phyloP scores from a whole-genome alignment of 2,797 vertebrate species.

The Myiotriccus ornatus region DNA sequence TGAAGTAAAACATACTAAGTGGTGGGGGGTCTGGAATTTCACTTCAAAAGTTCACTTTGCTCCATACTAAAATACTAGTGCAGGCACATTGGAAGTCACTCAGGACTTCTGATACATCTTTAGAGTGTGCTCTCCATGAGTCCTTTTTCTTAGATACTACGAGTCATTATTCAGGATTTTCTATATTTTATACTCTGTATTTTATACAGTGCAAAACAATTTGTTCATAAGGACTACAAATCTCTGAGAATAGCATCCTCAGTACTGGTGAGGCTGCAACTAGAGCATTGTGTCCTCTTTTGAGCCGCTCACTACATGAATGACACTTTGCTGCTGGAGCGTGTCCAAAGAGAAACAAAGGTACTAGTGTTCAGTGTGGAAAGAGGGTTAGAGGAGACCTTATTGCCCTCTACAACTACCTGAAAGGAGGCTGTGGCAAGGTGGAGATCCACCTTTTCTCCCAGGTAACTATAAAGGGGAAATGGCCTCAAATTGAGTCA shows the following conservation, averaged over 20 bases:
- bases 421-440: not conserved
- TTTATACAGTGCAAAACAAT: not conserved
- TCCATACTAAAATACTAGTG: not conserved
- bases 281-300: not conserved
- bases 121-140: rapidly evolving
- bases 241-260: not conserved
- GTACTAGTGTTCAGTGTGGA: not conserved
- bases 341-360: not conserved
- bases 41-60: not conserved
- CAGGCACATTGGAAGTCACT: not conserved
- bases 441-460: not conserved
- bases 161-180: not conserved
- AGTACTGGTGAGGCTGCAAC: rapidly evolving
- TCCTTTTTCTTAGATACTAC: not conserved
- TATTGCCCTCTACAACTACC: not conserved
- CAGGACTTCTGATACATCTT: not conserved
- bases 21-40: not conserved
- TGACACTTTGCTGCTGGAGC: not conserved
- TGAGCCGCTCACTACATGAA: not conserved
- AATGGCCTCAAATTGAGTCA: not conserved
- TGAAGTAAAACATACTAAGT: not conserved
- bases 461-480: too few species aligned
- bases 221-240: not conserved
- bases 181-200: not conserved
- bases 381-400: not conserved